Conservation (phyloP, 2,888 invertebrate genomes). For the Hipparchia semele region DNA sequence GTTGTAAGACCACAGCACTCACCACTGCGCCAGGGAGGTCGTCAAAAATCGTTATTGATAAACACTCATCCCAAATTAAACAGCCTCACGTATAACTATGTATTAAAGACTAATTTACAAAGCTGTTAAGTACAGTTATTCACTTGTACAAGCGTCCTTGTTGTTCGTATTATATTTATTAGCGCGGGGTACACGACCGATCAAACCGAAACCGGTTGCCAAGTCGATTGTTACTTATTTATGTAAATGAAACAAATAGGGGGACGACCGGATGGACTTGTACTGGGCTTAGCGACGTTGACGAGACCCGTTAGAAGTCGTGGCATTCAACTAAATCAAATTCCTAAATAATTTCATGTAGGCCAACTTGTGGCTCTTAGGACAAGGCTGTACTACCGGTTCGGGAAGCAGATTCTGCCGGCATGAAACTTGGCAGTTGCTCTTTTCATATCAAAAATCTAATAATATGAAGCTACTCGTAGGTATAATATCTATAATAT, state of each 20-base stretch:
- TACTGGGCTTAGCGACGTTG: constrained; percentile 26
- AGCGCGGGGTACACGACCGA: constrained; percentile 51
- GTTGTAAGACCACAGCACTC: too few species aligned
- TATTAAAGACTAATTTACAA: constrained; percentile 3
- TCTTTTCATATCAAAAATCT: too few species aligned
- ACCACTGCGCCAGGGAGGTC: too few species aligned
- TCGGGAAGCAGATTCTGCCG: too few species aligned
- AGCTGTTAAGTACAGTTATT: constrained; percentile 37
- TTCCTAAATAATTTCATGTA: background rate
- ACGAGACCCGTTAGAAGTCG: constrained; percentile 33
- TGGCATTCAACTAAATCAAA: constrained; percentile 19
- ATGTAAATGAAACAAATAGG: constrained; percentile 39
- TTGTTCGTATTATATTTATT: constrained; percentile 39
- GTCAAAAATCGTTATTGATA: background rate
- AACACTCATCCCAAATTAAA: background rate
- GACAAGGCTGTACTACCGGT: too few species aligned
- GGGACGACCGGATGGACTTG: constrained; percentile 36
- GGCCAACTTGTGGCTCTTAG: background rate
- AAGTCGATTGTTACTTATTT: constrained; percentile 36
- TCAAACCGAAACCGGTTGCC: constrained; percentile 42
- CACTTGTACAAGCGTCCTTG: constrained; percentile 31
- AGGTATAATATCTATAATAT: too few species aligned
- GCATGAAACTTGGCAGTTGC: too few species aligned
- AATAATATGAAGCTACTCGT: too few species aligned
- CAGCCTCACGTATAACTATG: background rate